Conservation (phyloP, 2,888 invertebrate species). For the Nymphalis urticae region DNA sequence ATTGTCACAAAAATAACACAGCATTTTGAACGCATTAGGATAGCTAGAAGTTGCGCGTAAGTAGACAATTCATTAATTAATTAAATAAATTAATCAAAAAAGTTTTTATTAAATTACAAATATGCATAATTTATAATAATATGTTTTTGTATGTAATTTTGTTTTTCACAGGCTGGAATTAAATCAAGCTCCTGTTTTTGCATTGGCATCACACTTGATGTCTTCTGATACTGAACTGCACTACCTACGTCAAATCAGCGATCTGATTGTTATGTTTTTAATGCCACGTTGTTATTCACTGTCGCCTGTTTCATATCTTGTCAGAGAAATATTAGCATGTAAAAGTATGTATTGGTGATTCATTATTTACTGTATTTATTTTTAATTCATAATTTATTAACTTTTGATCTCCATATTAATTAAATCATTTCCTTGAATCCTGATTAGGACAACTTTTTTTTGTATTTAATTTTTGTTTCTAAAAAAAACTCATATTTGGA, state of each 20-base stretch:
- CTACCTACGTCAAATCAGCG: slow-evolving; percentile 90
- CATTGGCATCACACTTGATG: slow-evolving; percentile 87
- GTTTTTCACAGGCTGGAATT: slow-evolving; percentile 80
- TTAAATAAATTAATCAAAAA: not conserved
- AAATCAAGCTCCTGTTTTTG: slow-evolving; percentile 85
- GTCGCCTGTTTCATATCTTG: slow-evolving; percentile 88
- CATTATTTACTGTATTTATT: not conserved
- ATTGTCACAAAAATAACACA: slow-evolving; percentile 90
- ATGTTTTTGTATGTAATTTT: slow-evolving; percentile 6
- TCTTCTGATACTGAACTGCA: slow-evolving; percentile 88
- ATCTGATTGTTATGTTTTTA: slow-evolving; percentile 89
- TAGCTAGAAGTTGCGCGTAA: slow-evolving; percentile 88
- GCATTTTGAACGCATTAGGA: slow-evolving; percentile 92
- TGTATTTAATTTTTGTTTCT: no score
- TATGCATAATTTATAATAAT: not conserved
- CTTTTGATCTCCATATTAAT: no score
- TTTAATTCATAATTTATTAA: no score
- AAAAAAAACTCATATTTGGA: no score
- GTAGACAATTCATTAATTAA: slow-evolving; percentile 51
- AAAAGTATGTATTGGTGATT: slow-evolving; percentile 84
- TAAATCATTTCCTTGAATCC: no score
- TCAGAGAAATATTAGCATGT: slow-evolving; percentile 91
- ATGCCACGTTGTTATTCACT: slow-evolving; percentile 91
- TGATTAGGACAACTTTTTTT: no score
- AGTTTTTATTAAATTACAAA: not conserved